Base-by-base conservation (phyloP, 2,888 invertebrate species). In the Tuberolachnus salignus region DNA sequence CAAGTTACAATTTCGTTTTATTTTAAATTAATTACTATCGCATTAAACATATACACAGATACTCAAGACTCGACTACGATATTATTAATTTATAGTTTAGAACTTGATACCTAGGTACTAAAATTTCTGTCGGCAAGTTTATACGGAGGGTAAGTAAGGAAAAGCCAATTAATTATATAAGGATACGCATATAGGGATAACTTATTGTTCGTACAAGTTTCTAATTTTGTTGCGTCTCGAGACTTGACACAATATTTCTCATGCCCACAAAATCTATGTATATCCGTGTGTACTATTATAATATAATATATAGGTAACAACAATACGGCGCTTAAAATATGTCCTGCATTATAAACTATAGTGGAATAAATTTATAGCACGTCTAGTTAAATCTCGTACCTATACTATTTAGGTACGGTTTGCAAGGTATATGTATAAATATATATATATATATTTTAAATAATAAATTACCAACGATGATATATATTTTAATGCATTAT, bases 91-190 rank as follows among this genome's bases (percentile, higher is more conserved):
- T 13, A 19, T 11, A 26, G 51, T 67, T 67, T 67, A 11, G 11
- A 51, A 51, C 26, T 51, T 34, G 11, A 67, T 51, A 6, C 26
- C 26, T 0, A 51, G 26, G 26, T 34, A 34, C 34, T 34, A 34
- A 34, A 34, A 34, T 51, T 67, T 34, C 34, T 34, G 34, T 34
- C 34, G 34, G 34, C 6, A 34, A 34, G 34, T 34, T 34, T 34
- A 51, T 34, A 26, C 16, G 26, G 51, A 13, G 34, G 14, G 3
- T 59, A 21, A 55, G 3, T 59, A 21, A 55, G 53, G 44, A 70
- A 70, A 70, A 70, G 21, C 70, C 70, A 70, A 55, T 70, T 55
- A 70, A 55, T 70, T 55, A 55, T 34, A 34, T 21, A 70, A 70
- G 55, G 21, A 23, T 21, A 34, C 6, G 6, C 34, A 34, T 34